Evolutionary conservation across 2,797 vertebrate genomes (phyloP).

Genomic region (Cuniculus paca): DNA sequence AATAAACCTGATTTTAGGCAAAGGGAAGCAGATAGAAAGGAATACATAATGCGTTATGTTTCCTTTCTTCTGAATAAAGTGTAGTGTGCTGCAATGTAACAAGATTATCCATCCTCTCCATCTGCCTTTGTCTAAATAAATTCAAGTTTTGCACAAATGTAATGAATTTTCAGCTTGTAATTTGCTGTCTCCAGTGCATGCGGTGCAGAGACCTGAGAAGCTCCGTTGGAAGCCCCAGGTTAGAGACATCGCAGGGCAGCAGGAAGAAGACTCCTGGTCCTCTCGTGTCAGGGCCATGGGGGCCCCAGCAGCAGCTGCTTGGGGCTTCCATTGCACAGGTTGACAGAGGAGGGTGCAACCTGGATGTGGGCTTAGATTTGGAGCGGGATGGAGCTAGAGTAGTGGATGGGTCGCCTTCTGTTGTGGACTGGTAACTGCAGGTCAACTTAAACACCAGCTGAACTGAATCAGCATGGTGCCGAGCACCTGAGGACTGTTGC

Average conservation of each 20-base stretch:
- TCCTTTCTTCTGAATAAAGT: constrained; percentile 83
- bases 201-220: background rate
- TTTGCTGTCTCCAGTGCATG: constrained; percentile 66
- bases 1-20: constrained; percentile 79
- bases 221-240: background rate
- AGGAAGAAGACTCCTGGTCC: background rate
- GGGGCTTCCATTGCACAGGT: rapidly evolving
- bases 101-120: constrained; percentile 84
- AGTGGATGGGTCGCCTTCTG: background rate
- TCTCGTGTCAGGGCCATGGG: no score
- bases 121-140: constrained; percentile 85
- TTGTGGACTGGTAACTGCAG: no score
- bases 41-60: constrained; percentile 75
- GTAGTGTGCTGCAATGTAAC: constrained; percentile 80
- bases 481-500: no score
- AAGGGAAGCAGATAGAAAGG: constrained; percentile 83
- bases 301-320: background rate
- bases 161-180: constrained; percentile 69
- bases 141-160: constrained; percentile 69
- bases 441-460: no score
- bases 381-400: background rate
- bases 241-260: background rate
- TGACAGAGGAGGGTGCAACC: background rate
- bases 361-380: background rate
- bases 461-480: no score